Evolutionary conservation across 2,113 vertebrate genomes (phyloP), one percentile per base, ranked within the genome.

Genomic region (Rhizomys pruinosus): DNA sequence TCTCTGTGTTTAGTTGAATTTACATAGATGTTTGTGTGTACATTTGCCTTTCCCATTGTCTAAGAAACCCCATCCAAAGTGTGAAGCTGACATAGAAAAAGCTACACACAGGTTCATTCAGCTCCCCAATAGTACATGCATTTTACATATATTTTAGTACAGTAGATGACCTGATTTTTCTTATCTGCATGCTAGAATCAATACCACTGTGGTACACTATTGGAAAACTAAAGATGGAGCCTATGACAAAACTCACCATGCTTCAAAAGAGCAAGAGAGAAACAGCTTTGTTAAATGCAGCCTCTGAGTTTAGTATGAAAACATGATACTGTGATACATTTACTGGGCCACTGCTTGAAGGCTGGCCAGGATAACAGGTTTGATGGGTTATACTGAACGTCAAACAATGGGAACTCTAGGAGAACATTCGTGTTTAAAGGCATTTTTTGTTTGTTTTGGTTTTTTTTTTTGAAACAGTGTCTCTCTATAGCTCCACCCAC

Each of bases 151-250:
- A 52, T 52, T 52, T 11, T 92, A 84, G 57, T 72, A 29, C 20
- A 93, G 78, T 44, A 96, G 89, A 77, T 90, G 77, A 94, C 93
- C 77, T 96, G 86, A 94, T 92, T 94, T 95, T 90, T n/a, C n/a
- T 93, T 93, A 95, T 90, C 88, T 95, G 37, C 47, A 44, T 90
- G 72, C 80, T 96, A 90, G 81, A 15, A 93, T 94, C 95, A 92
- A 93, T 93, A 94, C 71, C 94, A 92, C 52, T 94, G 61, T 93
- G 72, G 55, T 78, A 68, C 12, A 72, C 55, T 94, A 52, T 93
- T 90, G 55, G 86, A 92, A 92, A 93, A 73, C 85, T 90, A 92
- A 92, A 94, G 77, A 87, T 92, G 68, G 37, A 74, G 13, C 44
- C 71, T 92, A 68, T 39, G 37, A 55, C 37, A 76, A 90, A 72